These are phyloP conservation scores for Diadophis punctatus DNA, from an alignment of 2,113 vertebrate species.

Conservation along the genomic window DNA sequence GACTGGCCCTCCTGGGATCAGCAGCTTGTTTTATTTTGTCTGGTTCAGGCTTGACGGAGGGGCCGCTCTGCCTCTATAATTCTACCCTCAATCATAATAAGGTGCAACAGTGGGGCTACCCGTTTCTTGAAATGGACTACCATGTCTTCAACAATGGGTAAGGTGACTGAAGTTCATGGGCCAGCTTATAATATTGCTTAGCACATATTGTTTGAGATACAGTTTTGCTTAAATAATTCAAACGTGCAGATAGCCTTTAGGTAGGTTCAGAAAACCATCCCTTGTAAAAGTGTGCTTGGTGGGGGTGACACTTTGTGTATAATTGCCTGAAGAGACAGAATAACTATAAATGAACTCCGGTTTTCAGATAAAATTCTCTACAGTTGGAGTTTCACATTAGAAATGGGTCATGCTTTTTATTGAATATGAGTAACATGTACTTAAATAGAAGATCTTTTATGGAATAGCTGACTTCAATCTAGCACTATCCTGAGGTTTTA, in stretches of 20 bases:
- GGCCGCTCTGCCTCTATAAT: slow-evolving; percentile 71
- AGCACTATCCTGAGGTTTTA: neutral
- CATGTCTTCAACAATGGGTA: neutral
- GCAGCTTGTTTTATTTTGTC: slow-evolving; percentile 64
- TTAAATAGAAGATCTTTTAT: neutral
- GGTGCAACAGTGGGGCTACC: slow-evolving; percentile 62
- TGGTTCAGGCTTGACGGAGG: slow-evolving; percentile 64
- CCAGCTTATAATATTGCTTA: neutral
- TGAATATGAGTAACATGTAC: neutral
- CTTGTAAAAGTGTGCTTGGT: neutral
- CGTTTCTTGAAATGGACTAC: slow-evolving; percentile 51
- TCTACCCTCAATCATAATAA: slow-evolving; percentile 19
- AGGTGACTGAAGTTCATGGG: neutral
- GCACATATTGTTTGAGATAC: neutral
- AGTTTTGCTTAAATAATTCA: neutral
- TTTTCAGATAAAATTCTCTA: neutral
- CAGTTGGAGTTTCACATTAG: neutral
- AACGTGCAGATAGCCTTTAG: neutral
- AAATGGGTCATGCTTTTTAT: neutral
- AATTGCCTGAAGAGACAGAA: neutral
- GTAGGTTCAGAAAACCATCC: neutral
- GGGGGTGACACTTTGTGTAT: neutral
- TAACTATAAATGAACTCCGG: neutral
- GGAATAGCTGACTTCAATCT: neutral
- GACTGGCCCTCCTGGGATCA: slow-evolving; percentile 66